Base-by-base conservation (phyloP, 2,113 vertebrate species). In the Lanius collurio region DNA sequence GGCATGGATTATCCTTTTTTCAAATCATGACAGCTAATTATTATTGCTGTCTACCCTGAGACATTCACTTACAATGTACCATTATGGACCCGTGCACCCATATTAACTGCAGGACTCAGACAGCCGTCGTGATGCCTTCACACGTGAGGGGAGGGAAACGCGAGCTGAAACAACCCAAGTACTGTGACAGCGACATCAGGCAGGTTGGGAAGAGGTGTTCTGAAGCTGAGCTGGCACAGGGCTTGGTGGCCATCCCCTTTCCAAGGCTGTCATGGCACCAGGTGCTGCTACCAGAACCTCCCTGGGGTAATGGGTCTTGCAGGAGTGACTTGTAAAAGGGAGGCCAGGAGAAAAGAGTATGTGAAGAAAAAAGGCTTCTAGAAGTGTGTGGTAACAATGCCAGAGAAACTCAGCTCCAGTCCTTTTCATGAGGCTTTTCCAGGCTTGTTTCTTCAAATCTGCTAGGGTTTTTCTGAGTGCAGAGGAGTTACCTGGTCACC, bases 21-120 rank as follows among this genome's bases (percentile, higher is more conserved):
- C 90, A 96, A 97, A 96, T 98, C 68, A n/a, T 97, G 97, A 97
- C 98, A 98, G 96, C 97, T 98, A 97, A 98, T 98, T 98, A 98
- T 97, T 97, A 97, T 96, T 96, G 95, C 95, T 98, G 97, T 94
- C 96, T 97, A 97, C 88, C 81, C 89, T 53, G 91, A 97, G 96
- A 96, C 95, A 88, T 62, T 96, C 89, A 73, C 87, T 97, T 96
- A 95, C 86, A 70, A 90, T 83, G 94, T 89, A 78, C 96, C 96
- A 97, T 95, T 89, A 95, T 96, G 96, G 95, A 92, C 96, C 57
- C 4, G 37, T 3, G 73, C 83, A 92, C 94, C 92, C 95, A 83
- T 83, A 96, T 97, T 96, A 97, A 74, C 93, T 39, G 70, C 87
- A 93, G 92, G 89, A 92, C 83, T 97, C 91, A 93, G 93, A 13